Evolutionary conservation across 2,888 invertebrate genomes (phyloP).

Genomic region (Agonopterix subpropinquella): DNA sequence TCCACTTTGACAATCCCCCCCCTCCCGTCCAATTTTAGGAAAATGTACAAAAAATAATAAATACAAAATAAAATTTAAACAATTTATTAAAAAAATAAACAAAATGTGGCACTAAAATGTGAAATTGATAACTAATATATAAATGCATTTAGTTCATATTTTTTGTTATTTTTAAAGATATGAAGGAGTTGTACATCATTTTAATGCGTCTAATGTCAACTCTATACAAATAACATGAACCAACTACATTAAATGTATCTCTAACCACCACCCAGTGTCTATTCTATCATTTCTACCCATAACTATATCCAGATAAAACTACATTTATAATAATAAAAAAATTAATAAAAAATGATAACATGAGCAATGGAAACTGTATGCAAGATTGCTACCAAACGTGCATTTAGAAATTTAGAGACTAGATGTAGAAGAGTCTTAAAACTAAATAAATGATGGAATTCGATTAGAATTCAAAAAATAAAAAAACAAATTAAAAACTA

Average conservation of each 20-base stretch:
- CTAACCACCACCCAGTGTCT: slow-evolving; percentile 17
- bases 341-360: slow-evolving; percentile 20
- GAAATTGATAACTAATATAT: slow-evolving; percentile 33
- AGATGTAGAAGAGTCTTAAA: slow-evolving; percentile 25
- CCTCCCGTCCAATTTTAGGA: slow-evolving; percentile 33
- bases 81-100: slow-evolving; percentile 54
- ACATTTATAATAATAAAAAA: slow-evolving; percentile 25
- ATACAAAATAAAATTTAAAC: slow-evolving; percentile 38
- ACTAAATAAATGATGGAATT: slow-evolving; percentile 15
- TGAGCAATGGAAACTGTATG: slow-evolving; percentile 45
- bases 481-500: slow-evolving; percentile 17
- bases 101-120: slow-evolving; percentile 37
- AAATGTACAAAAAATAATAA: slow-evolving; percentile 30
- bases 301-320: slow-evolving; percentile 21
- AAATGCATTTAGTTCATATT: slow-evolving; percentile 27
- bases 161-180: slow-evolving; percentile 18
- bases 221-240: slow-evolving; percentile 33
- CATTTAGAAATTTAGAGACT: slow-evolving; percentile 26
- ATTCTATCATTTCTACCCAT: too few relatives aligned
- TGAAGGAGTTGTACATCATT: background rate
- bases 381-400: slow-evolving; percentile 50
- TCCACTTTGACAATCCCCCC: slow-evolving; percentile 70
- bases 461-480: slow-evolving; percentile 2
- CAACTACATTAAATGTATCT: slow-evolving; percentile 3
- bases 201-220: slow-evolving; percentile 12